A percentile compares a stretch with the other conserved stretches of the same genome.
phyloP scores from a whole-genome alignment of 2,888 invertebrate genomes.

The Serripes groenlandicus region DNA sequence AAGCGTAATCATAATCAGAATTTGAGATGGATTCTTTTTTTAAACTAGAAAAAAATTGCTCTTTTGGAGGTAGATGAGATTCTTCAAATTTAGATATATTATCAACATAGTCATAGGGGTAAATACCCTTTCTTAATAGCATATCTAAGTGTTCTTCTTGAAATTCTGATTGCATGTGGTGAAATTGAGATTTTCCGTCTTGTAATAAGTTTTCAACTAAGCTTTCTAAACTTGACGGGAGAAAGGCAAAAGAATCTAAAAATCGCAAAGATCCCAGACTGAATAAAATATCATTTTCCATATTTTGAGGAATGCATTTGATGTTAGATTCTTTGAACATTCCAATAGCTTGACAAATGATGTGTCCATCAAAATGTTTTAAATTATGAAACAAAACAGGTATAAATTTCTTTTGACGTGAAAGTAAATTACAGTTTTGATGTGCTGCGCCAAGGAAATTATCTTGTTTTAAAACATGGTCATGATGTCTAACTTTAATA shows the following conservation, averaged over 20 bases:
- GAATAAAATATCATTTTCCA: conserved; percentile 49
- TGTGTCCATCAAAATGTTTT: conserved; percentile 43
- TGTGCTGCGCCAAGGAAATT: conserved; percentile 38
- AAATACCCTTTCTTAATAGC: conserved; percentile 77
- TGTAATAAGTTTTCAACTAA: conserved; percentile 39
- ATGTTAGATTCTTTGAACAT: conserved; percentile 37
- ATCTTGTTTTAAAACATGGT: conserved; percentile 33
- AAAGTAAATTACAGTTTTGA: conserved; percentile 38
- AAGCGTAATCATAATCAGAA: conserved; percentile 51
- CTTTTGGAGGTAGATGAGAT: conserved; percentile 22
- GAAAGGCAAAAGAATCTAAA: conserved; percentile 55
- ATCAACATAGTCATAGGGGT: conserved; percentile 82
- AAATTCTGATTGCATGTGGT: conserved; percentile 35
- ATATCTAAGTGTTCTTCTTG: conserved; percentile 19
- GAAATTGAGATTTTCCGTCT: conserved; percentile 38
- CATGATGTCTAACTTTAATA: conserved; percentile 39
- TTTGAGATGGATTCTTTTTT: conserved; percentile 44
- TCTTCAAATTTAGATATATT: conserved; percentile 38
- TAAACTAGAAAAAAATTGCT: conserved; percentile 64
- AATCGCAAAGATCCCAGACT: conserved; percentile 48
- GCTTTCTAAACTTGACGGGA: conserved; percentile 31
- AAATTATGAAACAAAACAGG: conserved; percentile 46
- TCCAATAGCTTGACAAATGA: conserved; percentile 18
- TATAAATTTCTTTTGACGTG: conserved; percentile 26
- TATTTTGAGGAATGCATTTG: conserved; percentile 43